Evolutionary conservation across 2,888 invertebrate species (phyloP), one percentile per base, ranked within the genome.

Genomic region (Colletes collaris): DNA sequence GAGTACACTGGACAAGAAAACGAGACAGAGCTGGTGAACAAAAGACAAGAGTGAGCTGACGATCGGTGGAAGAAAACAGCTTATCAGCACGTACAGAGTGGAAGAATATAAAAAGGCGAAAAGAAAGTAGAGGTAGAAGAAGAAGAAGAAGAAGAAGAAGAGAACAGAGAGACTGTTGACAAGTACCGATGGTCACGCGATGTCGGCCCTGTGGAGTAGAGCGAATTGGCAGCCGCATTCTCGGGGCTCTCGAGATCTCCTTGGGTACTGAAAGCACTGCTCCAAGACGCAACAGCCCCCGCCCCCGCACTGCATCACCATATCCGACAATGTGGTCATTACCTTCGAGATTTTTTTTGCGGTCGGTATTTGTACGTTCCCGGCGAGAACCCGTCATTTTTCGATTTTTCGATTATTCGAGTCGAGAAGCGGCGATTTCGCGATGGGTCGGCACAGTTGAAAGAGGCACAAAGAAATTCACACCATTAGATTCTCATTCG

Each of bases 181-280:
- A 85, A 89, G 89, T 92, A 92, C 92, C 92, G 91, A 92, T 92
- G 90, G 92, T 93, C 92, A 93, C 91, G 92, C 95, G 93, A 95
- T 96, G 92, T 96, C 96, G 89, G 96, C 97, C 92, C 97, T 96
- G 94, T 97, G 97, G 92, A 97, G 96, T 92, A 97, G 95, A 91
- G 97, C 97, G 94, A 97, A 97, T 94, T 97, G 97, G 95, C 97
- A 97, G 94, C 97, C 97, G 93, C 97, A 97, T 94, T 97, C 97
- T 93, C 97, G 96, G 88, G 96, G 95, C 87, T 95, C 95, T 88
- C 95, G 94, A 93, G 95, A 94, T 93, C 96, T 95, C 90, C 96
- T 95, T 88, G 96, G 96, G 94, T 96, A 96, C 94, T 96, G 96
- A 95, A 97, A 97, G 95, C 97, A 97, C 94, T 96, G 96, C 94